Base-by-base conservation (phyloP, 2,797 vertebrate species). In the Hipposideros larvatus region DNA sequence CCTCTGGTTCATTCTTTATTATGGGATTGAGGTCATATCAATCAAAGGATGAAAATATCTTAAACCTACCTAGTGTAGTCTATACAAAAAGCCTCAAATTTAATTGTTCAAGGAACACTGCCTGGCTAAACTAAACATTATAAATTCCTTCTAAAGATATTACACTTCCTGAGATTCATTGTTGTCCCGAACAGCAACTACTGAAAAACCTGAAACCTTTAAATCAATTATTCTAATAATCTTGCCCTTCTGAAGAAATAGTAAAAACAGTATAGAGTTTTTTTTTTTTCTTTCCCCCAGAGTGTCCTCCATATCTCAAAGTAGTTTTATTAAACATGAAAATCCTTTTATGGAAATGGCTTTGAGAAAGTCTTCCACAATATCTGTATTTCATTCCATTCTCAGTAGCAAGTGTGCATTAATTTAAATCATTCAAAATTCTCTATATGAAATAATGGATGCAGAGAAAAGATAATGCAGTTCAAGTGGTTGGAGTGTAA, bases 331-430 rank as follows among this genome's bases (percentile, higher is more conserved):
- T 95, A 97, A 91, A 87, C 51, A 66, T 34, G 93, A 95, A 96
- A 93, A 96, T 86, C 97, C 93, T 97, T 95, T 97, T 80, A 90
- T 87, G 77, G 97, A 97, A 98, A 91, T 91, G 93, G 92, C 95
- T 97, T 97, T 97, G 96, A 89, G 95, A 97, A 97, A 91, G 94
- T 96, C 92, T 98, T 97, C 93, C 93, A 90, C 66, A 71, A 84
- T 90, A 95, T 93, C 91, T 94, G 24, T 94, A 70, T 80, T 95
- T 92, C 94, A 70, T 97, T 92, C 93, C 96, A 91, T 70, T 74
- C 74, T 96, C 80, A 74, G 93, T 75, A 71, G n/a, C 71, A 73
- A 75, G 28, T 18, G n/a, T 48, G 4, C 37, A 73, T 83, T 75
- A 66, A 71, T 55, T 85, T 61, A 63, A 46, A 53, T 74, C 53